Evolutionary conservation across 2,888 invertebrate genomes (phyloP).

Genomic region (Ectemnius lituratus): DNA sequence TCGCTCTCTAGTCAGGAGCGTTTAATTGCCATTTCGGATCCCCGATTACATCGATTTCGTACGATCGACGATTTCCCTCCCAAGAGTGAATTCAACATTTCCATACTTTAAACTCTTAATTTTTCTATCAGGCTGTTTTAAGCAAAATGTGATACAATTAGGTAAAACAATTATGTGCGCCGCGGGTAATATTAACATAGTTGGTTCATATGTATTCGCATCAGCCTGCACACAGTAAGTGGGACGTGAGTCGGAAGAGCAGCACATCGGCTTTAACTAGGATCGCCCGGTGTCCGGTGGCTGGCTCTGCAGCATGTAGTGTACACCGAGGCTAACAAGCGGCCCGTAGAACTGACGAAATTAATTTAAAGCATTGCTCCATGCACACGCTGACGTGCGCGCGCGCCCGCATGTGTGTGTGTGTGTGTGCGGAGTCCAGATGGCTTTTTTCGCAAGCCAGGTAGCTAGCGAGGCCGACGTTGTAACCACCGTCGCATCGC

Average conservation of each 20-base stretch:
- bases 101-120: too few species aligned
- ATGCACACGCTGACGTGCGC: not conserved
- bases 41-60: slow-evolving; percentile 26
- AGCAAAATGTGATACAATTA: too few species aligned
- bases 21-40: slow-evolving; percentile 40
- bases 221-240: not conserved
- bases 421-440: not conserved
- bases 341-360: slow-evolving; percentile 17
- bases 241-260: not conserved
- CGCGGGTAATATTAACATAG: too few species aligned
- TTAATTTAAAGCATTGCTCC: slow-evolving; percentile 27
- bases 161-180: too few species aligned
- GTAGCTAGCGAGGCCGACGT: too few species aligned
- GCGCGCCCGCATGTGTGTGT: not conserved
- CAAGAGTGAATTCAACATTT: not conserved
- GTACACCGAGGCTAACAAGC: slow-evolving; percentile 6
- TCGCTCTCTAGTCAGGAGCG: slow-evolving; percentile 8
- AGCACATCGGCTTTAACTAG: too few species aligned
- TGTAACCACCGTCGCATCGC: slow-evolving; percentile 19
- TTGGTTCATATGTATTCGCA: not conserved
- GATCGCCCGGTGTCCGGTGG: too few species aligned
- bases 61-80: not conserved
- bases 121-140: too few species aligned
- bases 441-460: too few species aligned
- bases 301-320: not conserved